Evolutionary conservation across 2,113 vertebrate genomes (phyloP).

Genomic region (Psophia crepitans): DNA sequence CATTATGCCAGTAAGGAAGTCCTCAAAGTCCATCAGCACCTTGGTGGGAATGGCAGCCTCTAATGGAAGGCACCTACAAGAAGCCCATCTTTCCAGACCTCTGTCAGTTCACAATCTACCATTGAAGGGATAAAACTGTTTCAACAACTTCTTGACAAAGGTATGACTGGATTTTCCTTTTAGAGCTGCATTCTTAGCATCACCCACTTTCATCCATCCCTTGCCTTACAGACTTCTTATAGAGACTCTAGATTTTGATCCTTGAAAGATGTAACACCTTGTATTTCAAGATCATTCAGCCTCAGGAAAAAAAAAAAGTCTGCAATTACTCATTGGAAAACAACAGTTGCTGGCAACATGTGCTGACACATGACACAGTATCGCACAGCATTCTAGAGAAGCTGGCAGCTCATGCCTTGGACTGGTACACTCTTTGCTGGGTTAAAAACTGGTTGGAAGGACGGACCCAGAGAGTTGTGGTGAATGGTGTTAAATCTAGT

Average conservation of each 20-base stretch:
- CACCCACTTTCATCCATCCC: background rate
- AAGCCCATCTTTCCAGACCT: background rate
- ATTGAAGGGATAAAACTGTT: background rate
- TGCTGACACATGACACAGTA: background rate
- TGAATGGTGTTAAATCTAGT: too few species aligned
- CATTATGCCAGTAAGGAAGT: rapidly evolving
- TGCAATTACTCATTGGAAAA: background rate
- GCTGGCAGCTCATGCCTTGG: too few species aligned
- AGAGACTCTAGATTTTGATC: background rate
- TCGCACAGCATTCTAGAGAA: too few species aligned
- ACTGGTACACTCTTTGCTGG: too few species aligned
- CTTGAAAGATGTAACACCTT: background rate
- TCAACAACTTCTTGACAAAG: background rate
- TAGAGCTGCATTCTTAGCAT: background rate
- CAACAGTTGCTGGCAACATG: background rate
- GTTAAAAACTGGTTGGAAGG: too few species aligned
- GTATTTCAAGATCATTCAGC: background rate
- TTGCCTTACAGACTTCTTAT: background rate
- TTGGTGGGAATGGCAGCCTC: background rate
- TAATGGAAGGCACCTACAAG: background rate
- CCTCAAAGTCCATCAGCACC: background rate
- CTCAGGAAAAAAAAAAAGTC: background rate
- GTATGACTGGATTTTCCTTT: background rate
- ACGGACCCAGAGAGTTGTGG: too few species aligned
- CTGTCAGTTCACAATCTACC: background rate